phyloP scores from a whole-genome alignment of 2,113 vertebrate genomes.

The Pygoscelis antarcticus region DNA sequence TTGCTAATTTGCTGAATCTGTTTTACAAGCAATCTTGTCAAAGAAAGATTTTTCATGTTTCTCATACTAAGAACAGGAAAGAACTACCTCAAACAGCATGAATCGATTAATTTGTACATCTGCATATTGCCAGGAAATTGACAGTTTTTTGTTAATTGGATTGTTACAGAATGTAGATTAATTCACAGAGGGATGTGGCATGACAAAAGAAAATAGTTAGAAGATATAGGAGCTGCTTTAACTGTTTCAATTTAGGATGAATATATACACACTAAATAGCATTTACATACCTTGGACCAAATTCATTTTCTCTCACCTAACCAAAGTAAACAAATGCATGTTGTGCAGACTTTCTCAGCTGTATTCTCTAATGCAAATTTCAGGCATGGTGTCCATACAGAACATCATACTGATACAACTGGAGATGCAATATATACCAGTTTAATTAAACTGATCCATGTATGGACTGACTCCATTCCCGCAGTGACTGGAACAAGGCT shows the following conservation, averaged over 20 bases:
- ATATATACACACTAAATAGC: neutral
- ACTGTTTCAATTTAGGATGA: neutral
- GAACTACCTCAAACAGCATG: neutral
- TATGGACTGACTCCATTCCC: neutral
- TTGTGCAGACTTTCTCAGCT: neutral
- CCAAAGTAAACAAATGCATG: neutral
- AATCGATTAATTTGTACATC: neutral
- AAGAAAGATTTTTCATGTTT: neutral
- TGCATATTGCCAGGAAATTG: neutral
- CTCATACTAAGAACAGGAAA: neutral
- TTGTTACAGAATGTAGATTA: neutral
- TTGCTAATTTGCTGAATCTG: neutral
- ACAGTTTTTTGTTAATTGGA: neutral
- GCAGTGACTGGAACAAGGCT: neutral
- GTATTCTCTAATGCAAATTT: neutral
- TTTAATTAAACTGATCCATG: neutral
- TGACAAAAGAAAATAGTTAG: neutral
- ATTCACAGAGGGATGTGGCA: neutral
- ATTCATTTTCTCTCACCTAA: neutral
- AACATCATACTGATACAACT: neutral
- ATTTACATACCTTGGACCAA: neutral
- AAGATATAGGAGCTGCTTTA: neutral
- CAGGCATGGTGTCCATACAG: neutral
- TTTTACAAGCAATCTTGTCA: neutral
- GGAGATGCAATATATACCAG: neutral